phyloP scores from a whole-genome alignment of 2,888 invertebrate species.

The Pristionchus fissidentatus region DNA sequence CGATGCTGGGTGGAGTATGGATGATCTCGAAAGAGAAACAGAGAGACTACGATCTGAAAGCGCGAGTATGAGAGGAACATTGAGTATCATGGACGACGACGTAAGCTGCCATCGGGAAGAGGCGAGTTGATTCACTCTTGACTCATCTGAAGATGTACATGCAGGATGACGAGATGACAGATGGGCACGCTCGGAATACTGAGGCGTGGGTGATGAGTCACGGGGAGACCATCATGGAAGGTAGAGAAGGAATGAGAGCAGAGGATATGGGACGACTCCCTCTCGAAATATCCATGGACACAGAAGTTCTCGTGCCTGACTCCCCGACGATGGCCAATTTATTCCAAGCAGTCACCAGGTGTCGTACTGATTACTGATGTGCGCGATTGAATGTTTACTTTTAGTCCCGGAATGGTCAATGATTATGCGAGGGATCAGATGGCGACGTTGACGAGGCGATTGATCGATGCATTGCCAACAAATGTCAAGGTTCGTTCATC shows the following conservation, averaged over 20 bases:
- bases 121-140: neutral
- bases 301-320: conserved; percentile 66
- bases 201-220: conserved; percentile 67
- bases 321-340: conserved; percentile 66
- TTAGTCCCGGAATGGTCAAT: conserved; percentile 62
- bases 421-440: conserved; percentile 74
- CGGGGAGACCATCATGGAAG: conserved; percentile 56
- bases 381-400: neutral
- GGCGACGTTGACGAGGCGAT: conserved; percentile 91
- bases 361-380: neutral
- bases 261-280: conserved; percentile 48
- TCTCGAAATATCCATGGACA: conserved; percentile 68
- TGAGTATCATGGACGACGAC: conserved; percentile 19
- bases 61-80: conserved; percentile 11
- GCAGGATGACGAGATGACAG: neutral
- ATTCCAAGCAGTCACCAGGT: conserved; percentile 65
- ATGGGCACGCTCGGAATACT: conserved; percentile 50
- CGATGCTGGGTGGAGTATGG: conserved; percentile 24
- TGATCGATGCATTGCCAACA: conserved; percentile 97
- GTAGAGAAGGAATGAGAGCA: conserved; percentile 45
- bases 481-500: conserved; percentile 84
- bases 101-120: conserved; percentile 1
- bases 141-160: neutral
- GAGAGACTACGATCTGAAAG: conserved; percentile 26
- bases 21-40: conserved; percentile 34